Percentiles rank a stretch among this genome's conserved stretches.
Conservation (phyloP, 2,888 invertebrate species). For the Pterostichus madidus region DNA sequence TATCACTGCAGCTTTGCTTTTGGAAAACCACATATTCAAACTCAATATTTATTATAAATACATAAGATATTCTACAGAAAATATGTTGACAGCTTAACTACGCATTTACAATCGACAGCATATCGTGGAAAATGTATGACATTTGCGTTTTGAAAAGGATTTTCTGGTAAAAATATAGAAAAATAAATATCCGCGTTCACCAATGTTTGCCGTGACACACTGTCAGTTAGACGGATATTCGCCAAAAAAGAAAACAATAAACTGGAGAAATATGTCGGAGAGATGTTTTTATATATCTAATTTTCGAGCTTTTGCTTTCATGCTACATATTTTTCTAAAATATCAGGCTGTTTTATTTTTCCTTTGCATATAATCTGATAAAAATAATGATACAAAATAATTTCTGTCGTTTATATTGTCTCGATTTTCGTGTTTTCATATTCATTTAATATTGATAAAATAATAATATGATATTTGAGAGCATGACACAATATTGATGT, state of each 20-base stretch:
- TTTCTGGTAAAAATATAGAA: conserved; percentile 35
- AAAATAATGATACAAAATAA: conserved; percentile 46
- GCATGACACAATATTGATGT: conserved; percentile 13
- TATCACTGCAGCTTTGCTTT: no score
- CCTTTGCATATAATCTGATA: conserved; percentile 43
- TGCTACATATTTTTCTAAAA: neutral
- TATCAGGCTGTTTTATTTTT: neutral
- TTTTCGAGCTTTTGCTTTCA: conserved; percentile 48
- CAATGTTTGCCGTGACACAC: conserved; percentile 45
- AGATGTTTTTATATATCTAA: conserved; percentile 53
- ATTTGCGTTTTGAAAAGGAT: conserved; percentile 38
- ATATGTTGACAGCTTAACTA: neutral
- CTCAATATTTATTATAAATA: no score
- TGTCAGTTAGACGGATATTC: conserved; percentile 51
- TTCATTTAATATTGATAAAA: conserved; percentile 29
- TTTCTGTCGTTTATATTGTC: conserved; percentile 12
- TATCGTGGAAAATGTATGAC: conserved; percentile 44
- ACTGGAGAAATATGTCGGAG: conserved; percentile 40
- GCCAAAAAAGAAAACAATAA: conserved; percentile 44
- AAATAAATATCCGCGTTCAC: conserved; percentile 52
- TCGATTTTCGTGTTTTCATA: conserved; percentile 17
- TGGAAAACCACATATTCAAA: no score
- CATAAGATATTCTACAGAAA: neutral
- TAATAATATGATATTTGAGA: conserved; percentile 34
- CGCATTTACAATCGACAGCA: conserved; percentile 15